Evolutionary conservation across 1,140 invertebrate genomes (phyloP).

Genomic region (Drosophila varians): DNA sequence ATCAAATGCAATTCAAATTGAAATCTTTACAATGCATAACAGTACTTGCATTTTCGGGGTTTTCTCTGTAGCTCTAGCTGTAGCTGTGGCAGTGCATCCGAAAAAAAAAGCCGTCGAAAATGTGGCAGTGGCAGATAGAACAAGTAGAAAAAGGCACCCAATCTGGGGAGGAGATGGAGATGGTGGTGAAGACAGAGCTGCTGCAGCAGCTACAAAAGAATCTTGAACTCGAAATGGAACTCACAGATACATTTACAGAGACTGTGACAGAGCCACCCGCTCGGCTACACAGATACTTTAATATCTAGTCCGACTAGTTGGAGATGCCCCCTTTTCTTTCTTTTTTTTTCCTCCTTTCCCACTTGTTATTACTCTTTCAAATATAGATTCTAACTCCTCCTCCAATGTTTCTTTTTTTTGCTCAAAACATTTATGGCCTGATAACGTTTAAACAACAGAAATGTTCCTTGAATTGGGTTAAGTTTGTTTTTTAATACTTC

Average conservation of each 20-base stretch:
- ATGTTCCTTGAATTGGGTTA: conserved; percentile 50
- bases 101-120: conserved; percentile 16
- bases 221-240: conserved; percentile 64
- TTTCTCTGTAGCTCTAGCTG: neutral
- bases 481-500: too few relatives aligned
- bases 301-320: conserved; percentile 57
- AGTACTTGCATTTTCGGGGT: conserved; percentile 47
- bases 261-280: conserved; percentile 30
- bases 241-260: conserved; percentile 36
- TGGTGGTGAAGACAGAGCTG: too few relatives aligned
- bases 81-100: neutral
- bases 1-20: conserved; percentile 68
- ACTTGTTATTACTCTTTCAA: conserved; percentile 31
- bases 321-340: conserved; percentile 31
- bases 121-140: conserved; percentile 18
- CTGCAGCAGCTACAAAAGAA: conserved; percentile 53
- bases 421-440: conserved; percentile 47
- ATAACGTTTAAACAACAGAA: conserved; percentile 29
- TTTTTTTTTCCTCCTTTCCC: neutral
- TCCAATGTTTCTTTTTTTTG: conserved; percentile 16
- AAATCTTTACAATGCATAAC: conserved; percentile 62
- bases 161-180: neutral
- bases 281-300: conserved; percentile 41
- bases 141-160: neutral
- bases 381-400: conserved; percentile 22